These are phyloP conservation scores for Podocnemis expansa DNA, from an alignment of 2,113 vertebrate species.

Conservation along the genomic window DNA sequence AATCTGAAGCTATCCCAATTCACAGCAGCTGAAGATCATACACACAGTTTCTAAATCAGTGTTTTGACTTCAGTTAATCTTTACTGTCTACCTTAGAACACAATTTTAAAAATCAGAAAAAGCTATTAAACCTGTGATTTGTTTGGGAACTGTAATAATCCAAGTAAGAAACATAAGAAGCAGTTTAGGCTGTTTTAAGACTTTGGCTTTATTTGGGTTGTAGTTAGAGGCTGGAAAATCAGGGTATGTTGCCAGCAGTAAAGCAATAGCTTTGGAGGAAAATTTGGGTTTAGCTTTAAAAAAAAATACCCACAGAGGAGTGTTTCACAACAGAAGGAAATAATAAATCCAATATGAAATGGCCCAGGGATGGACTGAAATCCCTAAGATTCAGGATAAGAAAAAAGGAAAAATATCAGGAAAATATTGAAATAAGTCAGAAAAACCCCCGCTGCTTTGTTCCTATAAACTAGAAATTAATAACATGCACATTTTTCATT, in stretches of 20 bases:
- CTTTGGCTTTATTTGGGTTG: background rate
- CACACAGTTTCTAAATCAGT: conserved; percentile 14
- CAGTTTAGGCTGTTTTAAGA: background rate
- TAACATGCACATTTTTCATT: conserved; percentile 40
- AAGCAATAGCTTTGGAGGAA: background rate
- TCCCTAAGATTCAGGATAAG: background rate
- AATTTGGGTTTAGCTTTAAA: background rate
- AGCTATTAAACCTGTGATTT: conserved; percentile 8
- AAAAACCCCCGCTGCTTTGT: conserved; percentile 23
- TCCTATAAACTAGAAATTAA: conserved; percentile 24
- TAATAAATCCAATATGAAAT: background rate
- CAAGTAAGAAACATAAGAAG: conserved; percentile 13
- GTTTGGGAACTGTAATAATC: background rate
- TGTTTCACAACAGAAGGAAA: background rate
- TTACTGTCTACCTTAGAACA: background rate
- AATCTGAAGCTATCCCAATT: background rate
- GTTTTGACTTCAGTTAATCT: conserved; percentile 24
- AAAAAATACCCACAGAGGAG: background rate
- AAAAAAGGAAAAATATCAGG: background rate
- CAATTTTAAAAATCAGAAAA: rapidly evolving
- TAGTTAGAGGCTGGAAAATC: conserved; percentile 23
- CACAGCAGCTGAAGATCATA: background rate
- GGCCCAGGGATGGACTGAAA: background rate
- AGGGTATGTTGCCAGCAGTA: conserved; percentile 17
- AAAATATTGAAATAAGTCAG: background rate